phyloP scores from a whole-genome alignment of 2,888 invertebrate genomes.

The Heliconius hortense region DNA sequence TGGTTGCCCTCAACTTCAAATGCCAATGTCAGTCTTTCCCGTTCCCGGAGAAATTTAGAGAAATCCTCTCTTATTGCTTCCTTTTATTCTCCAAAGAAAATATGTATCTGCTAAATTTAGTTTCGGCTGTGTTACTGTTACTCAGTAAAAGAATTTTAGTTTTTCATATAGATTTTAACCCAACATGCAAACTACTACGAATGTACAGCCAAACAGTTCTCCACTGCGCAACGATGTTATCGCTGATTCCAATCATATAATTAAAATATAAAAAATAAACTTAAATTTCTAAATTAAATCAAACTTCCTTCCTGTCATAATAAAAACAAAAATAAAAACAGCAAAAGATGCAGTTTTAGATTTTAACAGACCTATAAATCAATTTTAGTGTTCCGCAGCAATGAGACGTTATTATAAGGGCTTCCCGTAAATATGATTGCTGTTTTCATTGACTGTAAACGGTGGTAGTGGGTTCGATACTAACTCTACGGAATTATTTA shows the following conservation, averaged over 20 bases:
- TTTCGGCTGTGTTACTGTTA: too few relatives aligned
- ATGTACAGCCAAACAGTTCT: too few relatives aligned
- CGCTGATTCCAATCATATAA: background rate
- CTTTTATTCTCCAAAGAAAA: too few relatives aligned
- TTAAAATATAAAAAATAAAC: background rate
- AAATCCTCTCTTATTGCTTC: too few relatives aligned
- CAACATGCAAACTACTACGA: too few relatives aligned
- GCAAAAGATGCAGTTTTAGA: slow-evolving; percentile 1
- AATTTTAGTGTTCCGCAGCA: background rate
- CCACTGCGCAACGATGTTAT: too few relatives aligned
- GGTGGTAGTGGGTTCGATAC: background rate
- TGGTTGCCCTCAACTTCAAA: too few relatives aligned
- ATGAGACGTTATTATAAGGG: background rate
- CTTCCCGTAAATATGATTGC: slow-evolving; percentile 7
- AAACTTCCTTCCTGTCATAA: background rate
- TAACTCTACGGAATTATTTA: background rate
- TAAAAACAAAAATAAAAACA: background rate
- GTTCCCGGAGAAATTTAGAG: too few relatives aligned
- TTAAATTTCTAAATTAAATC: background rate
- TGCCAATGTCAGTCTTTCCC: too few relatives aligned
- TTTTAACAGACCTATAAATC: background rate
- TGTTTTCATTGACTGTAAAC: background rate
- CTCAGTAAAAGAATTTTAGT: too few relatives aligned
- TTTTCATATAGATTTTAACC: too few relatives aligned
- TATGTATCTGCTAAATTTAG: too few relatives aligned